These are phyloP conservation scores for Penaeus indicus DNA, from an alignment of 1,140 invertebrate species.

Conservation along the genomic window DNA sequence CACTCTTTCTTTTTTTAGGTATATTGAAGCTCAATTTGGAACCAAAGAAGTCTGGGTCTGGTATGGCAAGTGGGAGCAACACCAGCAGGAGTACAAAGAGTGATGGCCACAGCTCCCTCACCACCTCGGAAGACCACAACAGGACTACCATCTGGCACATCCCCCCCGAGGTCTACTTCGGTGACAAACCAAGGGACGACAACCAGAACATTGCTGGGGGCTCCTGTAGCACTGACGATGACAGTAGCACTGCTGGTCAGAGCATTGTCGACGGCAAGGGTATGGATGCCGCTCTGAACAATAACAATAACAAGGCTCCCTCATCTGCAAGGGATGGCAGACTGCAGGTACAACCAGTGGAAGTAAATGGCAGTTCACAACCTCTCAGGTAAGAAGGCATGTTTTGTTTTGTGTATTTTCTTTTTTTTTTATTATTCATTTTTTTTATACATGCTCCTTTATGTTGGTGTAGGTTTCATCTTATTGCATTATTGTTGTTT, in stretches of 20 bases:
- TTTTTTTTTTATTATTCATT: no score
- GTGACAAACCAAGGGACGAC: no score
- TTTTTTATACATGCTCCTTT: no score
- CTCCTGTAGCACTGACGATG: no score
- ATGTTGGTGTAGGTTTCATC: no score
- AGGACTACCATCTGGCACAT: background rate
- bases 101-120: slow-evolving; percentile 13
- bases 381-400: slow-evolving; percentile 43
- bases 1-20: slow-evolving; percentile 24
- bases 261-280: no score
- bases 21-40: slow-evolving; percentile 55
- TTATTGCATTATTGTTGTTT: no score
- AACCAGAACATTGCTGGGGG: no score
- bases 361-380: slow-evolving; percentile 42
- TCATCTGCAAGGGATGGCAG: slow-evolving; percentile 20
- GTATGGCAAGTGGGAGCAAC: slow-evolving; percentile 22
- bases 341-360: slow-evolving; percentile 23
- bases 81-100: slow-evolving; percentile 27
- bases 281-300: no score
- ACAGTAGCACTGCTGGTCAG: no score
- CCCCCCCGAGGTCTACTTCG: background rate
- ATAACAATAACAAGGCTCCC: no score
- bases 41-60: slow-evolving; percentile 54
- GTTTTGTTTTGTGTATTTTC: no score
- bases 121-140: background rate